Evolutionary conservation across 2,888 invertebrate genomes (phyloP), one percentile per base, ranked within the genome.

Genomic region (Allophyes oxyacanthae): DNA sequence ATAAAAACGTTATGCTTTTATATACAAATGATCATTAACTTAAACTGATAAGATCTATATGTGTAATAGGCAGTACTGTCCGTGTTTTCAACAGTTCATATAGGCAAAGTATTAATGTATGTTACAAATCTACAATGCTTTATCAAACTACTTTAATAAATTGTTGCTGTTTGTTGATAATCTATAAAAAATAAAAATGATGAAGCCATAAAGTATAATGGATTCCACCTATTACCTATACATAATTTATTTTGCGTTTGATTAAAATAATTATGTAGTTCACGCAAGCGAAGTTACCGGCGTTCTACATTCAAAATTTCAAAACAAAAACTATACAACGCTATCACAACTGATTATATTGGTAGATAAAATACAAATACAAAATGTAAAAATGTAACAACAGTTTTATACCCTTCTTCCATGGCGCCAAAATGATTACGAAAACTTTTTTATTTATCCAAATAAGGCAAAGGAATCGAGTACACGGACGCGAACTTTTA

Each of bases 361-460:
- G 2, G 1, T 11, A 40, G 3, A 9, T 30, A 30, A 42, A 26
- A 52, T 32, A 48, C n/a, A 20, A 20, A 20, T 20, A 20, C 20
- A 15, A 37, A n/a, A n/a, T n/a, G n/a, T n/a, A n/a, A n/a, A n/a
- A n/a, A 32, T 11, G 0, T 14, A 14, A 14, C n/a, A 20, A 32
- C 4, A 34, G 20, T 15, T 6, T 46, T 52, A 60, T 86, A 86
- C 86, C 86, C 84, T 74, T 85, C 88, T 15, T 89, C 90, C 90
- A 91, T 90, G 67, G 72, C 79, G 81, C 49, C 58, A 73, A 82
- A 78, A 68, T 50, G 63, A 68, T 69, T 59, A 49, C 54, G 64
- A 57, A 75, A 76, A 63, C 51, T 68, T 81, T 72, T 75, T 62
- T 51, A 58, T 50, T 64, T 64, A 33, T 37, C 63, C 72, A 73